phyloP scores from a whole-genome alignment of 2,797 vertebrate species.

The Paguma larvata region DNA sequence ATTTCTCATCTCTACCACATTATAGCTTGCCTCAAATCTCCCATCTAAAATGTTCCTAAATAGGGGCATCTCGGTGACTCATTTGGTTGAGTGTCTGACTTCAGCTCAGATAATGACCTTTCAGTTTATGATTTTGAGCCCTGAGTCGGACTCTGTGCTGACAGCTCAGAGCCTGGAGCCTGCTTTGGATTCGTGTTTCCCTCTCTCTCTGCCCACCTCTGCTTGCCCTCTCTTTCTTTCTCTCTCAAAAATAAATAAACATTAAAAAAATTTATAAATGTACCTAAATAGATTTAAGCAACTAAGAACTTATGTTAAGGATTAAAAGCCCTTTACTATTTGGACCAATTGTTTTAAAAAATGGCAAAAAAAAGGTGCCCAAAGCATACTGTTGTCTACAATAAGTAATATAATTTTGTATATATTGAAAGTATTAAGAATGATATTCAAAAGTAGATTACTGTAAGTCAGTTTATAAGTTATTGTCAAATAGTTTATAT shows the following conservation, averaged over 20 bases:
- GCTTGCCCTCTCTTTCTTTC: too few relatives aligned
- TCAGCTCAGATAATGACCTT: too few relatives aligned
- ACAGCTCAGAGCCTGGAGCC: too few relatives aligned
- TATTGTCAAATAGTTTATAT: background rate
- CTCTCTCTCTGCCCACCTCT: too few relatives aligned
- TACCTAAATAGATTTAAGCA: background rate
- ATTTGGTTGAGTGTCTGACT: too few relatives aligned
- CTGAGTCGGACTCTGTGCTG: too few relatives aligned
- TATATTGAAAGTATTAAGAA: conserved; percentile 3
- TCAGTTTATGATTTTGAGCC: too few relatives aligned
- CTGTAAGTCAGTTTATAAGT: background rate
- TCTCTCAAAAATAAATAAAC: too few relatives aligned
- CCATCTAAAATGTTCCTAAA: background rate
- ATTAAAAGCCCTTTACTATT: background rate
- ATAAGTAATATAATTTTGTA: background rate
- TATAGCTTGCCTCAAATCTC: background rate
- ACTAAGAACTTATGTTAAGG: background rate
- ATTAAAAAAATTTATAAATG: background rate
- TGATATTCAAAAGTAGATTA: conserved; percentile 38
- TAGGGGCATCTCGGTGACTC: accelerated
- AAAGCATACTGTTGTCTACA: background rate
- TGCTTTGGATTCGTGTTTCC: too few relatives aligned
- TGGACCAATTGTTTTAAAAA: background rate
- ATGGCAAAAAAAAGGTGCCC: background rate
- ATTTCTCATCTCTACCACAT: background rate